Percentiles rank a stretch among this genome's conserved stretches.
phyloP scores from a whole-genome alignment of 2,797 vertebrate species.

The Tarsius wallacei region DNA sequence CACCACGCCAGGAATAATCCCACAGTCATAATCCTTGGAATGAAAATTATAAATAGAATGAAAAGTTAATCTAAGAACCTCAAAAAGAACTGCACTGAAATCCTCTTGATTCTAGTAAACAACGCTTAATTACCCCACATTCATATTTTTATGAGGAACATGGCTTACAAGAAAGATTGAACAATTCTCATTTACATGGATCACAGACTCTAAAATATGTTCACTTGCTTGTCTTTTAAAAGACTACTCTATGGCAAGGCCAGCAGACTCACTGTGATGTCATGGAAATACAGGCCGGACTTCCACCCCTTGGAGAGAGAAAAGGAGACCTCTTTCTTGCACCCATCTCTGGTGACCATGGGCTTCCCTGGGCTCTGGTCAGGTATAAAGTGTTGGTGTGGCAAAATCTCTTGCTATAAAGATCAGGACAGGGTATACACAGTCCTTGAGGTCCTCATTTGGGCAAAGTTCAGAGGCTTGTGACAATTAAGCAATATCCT shows the following conservation, averaged over 20 bases:
- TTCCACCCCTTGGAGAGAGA: constrained; percentile 94
- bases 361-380: constrained; percentile 93
- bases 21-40: not conserved
- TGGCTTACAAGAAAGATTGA: not conserved
- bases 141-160: not conserved
- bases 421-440: constrained; percentile 96
- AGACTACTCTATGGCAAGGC: not conserved
- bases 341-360: constrained; percentile 81
- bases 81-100: not conserved
- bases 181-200: not conserved
- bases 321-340: constrained; percentile 93
- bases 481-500: not conserved
- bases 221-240: not conserved
- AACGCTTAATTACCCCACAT: not conserved
- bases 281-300: constrained; percentile 94
- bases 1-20: not conserved
- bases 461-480: not conserved
- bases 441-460: constrained; percentile 92
- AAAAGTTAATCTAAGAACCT: not conserved
- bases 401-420: constrained; percentile 97
- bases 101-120: not conserved
- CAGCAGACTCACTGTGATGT: constrained; percentile 91
- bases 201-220: not conserved
- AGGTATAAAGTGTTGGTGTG: constrained; percentile 94
- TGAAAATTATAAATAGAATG: not conserved